These are phyloP conservation scores for Eristalinus sepulchralis DNA, from an alignment of 2,888 invertebrate species.

Conservation along the genomic window DNA sequence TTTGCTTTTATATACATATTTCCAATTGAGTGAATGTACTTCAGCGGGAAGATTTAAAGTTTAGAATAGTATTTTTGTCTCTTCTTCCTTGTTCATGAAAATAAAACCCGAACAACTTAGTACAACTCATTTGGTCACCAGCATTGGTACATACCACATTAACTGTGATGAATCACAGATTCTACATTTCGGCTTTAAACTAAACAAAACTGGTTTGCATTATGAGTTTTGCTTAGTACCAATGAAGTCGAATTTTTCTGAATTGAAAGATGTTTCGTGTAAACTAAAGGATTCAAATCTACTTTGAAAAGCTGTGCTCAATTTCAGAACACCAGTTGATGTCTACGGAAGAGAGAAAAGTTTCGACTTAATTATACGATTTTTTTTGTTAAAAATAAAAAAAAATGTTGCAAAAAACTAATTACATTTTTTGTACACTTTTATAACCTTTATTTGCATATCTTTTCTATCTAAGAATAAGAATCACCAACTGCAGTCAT, in stretches of 20 bases:
- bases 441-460: background rate
- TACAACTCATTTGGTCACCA: no score
- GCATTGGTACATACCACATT: background rate
- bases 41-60: no score
- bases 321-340: background rate
- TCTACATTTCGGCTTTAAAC: background rate
- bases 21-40: no score
- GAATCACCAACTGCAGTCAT: slow-evolving; percentile 29
- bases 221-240: background rate
- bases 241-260: background rate
- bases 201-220: background rate
- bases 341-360: background rate
- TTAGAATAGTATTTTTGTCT: no score
- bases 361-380: no score
- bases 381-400: no score
- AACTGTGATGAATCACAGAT: background rate
- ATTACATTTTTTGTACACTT: no score
- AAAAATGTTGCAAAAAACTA: no score
- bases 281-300: background rate
- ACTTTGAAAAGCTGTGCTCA: background rate
- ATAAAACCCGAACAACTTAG: no score
- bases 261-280: background rate
- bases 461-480: slow-evolving; percentile 4
- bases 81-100: no score
- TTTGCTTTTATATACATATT: no score